Conservation (phyloP, 1,140 invertebrate species). For the Pseudobourletiella spinata region DNA sequence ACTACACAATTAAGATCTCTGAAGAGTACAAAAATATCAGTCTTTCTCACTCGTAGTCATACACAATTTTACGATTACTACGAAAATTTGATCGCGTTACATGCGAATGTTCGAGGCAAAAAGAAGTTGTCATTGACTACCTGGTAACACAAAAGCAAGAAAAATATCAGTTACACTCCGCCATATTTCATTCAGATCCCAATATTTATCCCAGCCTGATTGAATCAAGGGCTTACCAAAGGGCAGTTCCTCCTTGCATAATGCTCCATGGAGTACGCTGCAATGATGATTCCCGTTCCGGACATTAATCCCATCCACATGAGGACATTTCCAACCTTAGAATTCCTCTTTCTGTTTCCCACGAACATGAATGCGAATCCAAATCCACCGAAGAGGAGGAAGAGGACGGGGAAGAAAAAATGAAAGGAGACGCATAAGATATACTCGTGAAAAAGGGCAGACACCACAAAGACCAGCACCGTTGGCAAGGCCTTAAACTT, state of each 20-base stretch:
- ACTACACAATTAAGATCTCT: too few relatives aligned
- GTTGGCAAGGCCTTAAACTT: constrained; percentile 39
- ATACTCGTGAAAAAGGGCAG: constrained; percentile 75
- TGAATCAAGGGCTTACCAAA: too few relatives aligned
- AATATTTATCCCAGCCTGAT: too few relatives aligned
- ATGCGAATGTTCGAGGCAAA: too few relatives aligned
- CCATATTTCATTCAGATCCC: too few relatives aligned
- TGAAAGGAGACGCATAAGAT: constrained; percentile 64
- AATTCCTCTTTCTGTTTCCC: constrained; percentile 44
- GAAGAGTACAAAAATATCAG: too few relatives aligned
- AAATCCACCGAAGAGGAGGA: constrained; percentile 57
- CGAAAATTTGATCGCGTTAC: too few relatives aligned
- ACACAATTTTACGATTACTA: too few relatives aligned
- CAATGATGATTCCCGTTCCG: constrained; percentile 65
- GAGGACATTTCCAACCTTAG: constrained; percentile 59
- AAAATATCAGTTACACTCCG: too few relatives aligned
- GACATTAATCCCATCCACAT: constrained; percentile 69
- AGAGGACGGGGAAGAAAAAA: constrained; percentile 78
- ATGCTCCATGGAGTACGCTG: constrained; percentile 73
- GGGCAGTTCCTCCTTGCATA: constrained; percentile 73
- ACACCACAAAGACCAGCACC: constrained; percentile 50
- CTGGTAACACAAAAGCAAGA: too few relatives aligned
- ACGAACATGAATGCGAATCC: constrained; percentile 52
- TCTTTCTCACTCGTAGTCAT: too few relatives aligned
- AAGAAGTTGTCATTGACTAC: too few relatives aligned